A percentile compares a stretch with the other conserved stretches of the same genome.
phyloP scores from a whole-genome alignment of 1,140 invertebrate genomes.

The Gryllus bimaculatus region DNA sequence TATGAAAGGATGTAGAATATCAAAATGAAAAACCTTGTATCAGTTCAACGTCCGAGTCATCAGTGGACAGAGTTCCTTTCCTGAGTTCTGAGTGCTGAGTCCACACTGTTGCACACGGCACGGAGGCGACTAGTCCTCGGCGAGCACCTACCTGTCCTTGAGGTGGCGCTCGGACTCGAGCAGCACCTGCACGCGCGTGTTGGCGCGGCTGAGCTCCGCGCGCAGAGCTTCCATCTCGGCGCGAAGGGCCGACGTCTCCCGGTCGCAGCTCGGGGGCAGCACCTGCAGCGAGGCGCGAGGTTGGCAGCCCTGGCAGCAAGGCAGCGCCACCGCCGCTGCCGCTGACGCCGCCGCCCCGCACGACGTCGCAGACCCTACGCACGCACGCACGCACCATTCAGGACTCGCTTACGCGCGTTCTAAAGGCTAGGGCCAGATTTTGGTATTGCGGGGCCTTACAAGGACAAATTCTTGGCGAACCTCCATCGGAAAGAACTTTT shows the following conservation, averaged over 20 bases:
- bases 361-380: conserved; percentile 10
- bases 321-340: conserved; percentile 18
- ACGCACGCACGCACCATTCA: background rate
- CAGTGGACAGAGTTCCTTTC: too few species aligned
- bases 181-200: conserved; percentile 37
- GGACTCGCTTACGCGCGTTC: background rate
- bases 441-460: background rate
- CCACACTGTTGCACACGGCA: too few species aligned
- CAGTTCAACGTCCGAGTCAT: too few species aligned
- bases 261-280: conserved; percentile 21
- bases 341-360: conserved; percentile 22
- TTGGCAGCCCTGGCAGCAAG: conserved; percentile 28
- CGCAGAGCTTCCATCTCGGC: conserved; percentile 40
- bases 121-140: background rate
- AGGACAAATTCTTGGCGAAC: too few species aligned
- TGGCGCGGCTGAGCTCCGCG: conserved; percentile 38
- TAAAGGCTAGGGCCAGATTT: background rate
- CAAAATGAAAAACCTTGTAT: too few species aligned
- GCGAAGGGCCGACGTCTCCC: conserved; percentile 30
- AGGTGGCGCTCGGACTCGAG: conserved; percentile 39
- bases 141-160: conserved; percentile 31
- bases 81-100: too few species aligned
- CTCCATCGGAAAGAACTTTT: too few species aligned
- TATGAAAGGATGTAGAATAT: too few species aligned
- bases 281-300: conserved; percentile 26